Base-by-base conservation (phyloP, 2,113 vertebrate species). In the Pundamilia nyererei region DNA sequence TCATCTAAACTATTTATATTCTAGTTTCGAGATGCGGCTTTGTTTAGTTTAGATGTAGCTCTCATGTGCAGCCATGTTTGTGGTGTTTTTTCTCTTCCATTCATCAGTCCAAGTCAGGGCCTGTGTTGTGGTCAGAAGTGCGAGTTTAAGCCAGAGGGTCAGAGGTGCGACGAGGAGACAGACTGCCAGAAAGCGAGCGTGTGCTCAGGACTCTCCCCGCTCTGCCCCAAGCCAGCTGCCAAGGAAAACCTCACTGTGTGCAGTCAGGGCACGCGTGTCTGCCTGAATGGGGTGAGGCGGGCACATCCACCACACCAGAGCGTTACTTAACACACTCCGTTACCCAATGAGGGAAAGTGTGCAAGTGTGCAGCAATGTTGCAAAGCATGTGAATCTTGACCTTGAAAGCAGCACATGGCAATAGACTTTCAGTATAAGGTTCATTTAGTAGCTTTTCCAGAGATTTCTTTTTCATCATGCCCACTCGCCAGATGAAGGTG, bases 181-280 rank as follows among this genome's bases (percentile, higher is more conserved):
- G 97, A 97, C 56, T 98, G 97, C 58, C 93, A 91, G 56, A 86
- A 80, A 35, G 87, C 90, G 24, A 95, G 92, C 8, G 6, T 55
- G 53, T 98, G 97, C 86, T 92, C 95, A 2, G 97, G 97, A 26
- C 38, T 79, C 4, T 92, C 93, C 2, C 82, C 96, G 1, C 1
- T 55, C 75, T 98, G 97, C 65, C 95, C 96, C 1, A 10, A 83
- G 9, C 94, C 96, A 1, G 21, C 31, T 1, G 77, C 95, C 75
- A 97, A 97, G 90, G 94, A 95, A 45, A 96, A 97, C 92, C 91
- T 96, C 86, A 97, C 95, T 1, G 17, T 93, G 79, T 98, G 97
- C 90, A 95, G 94, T 49, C 55, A 91, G 55, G 95, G 93, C 29
- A 96, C 96, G 2, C 95, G 95, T 0, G 94, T 97, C 79, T 97